These are phyloP conservation scores for Eulemur mongoz DNA, from an alignment of 2,797 vertebrate species.

Conservation along the genomic window DNA sequence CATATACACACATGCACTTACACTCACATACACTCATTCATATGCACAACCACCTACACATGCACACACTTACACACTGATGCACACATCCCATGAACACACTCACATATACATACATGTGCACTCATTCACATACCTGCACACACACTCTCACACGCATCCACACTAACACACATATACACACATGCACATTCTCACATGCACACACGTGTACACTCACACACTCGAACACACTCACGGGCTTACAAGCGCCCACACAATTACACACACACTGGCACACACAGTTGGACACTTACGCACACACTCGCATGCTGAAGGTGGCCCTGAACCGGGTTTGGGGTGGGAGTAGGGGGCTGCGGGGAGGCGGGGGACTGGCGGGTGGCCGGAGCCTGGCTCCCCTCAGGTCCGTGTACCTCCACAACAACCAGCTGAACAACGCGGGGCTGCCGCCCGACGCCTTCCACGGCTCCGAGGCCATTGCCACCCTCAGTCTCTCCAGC, in stretches of 20 bases:
- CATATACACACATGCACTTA: fast-evolving
- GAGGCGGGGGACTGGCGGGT: neutral
- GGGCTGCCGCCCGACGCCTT: constrained; percentile 78
- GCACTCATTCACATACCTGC: too few species aligned
- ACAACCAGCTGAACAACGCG: constrained; percentile 79
- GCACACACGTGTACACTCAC: neutral
- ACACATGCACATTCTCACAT: neutral
- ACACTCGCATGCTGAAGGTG: neutral
- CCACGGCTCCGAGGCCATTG: constrained; percentile 69
- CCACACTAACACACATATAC: too few species aligned
- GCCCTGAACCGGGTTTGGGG: neutral
- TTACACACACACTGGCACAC: neutral
- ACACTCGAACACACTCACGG: too few species aligned
- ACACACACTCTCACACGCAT: neutral
- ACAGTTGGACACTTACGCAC: neutral
- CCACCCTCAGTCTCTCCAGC: constrained; percentile 81
- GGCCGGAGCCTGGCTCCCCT: neutral
- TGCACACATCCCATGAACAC: neutral
- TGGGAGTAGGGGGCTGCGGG: neutral
- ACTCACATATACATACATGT: too few species aligned
- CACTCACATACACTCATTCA: neutral
- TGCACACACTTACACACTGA: neutral
- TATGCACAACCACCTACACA: neutral
- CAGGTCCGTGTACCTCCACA: constrained; percentile 84
- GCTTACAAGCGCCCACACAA: neutral